These are phyloP conservation scores for Myotis findleyi DNA, from an alignment of 2,797 vertebrate genomes.

Conservation along the genomic window DNA sequence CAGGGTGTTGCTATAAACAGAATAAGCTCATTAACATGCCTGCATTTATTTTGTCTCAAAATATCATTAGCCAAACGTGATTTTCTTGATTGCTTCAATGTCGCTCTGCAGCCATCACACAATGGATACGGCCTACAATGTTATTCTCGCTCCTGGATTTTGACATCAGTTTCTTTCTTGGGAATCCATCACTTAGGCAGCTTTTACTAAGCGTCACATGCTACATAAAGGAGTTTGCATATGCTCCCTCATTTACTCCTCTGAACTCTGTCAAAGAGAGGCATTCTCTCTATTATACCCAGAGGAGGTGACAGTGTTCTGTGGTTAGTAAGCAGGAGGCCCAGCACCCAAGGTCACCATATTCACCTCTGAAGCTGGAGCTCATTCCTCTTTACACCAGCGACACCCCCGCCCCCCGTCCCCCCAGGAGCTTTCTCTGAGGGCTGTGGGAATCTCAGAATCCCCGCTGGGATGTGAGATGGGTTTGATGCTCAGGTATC, in stretches of 20 bases:
- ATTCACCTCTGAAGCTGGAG: background rate
- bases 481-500: background rate
- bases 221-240: background rate
- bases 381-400: background rate
- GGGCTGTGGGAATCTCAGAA: background rate
- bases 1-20: background rate
- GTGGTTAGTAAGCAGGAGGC: background rate
- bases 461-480: background rate
- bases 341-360: background rate
- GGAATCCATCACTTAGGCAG: background rate
- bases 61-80: background rate
- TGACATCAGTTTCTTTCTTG: background rate
- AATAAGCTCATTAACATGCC: background rate
- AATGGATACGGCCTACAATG: background rate
- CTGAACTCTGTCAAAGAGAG: background rate
- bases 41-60: conserved; percentile 2
- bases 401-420: background rate
- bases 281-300: background rate
- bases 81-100: background rate
- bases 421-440: background rate
- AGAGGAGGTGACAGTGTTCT: background rate
- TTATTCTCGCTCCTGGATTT: background rate
- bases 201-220: background rate
- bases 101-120: background rate
- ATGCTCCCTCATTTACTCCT: background rate